Conservation (phyloP, 2,888 invertebrate species). For the Ditylenchus weischeri region DNA sequence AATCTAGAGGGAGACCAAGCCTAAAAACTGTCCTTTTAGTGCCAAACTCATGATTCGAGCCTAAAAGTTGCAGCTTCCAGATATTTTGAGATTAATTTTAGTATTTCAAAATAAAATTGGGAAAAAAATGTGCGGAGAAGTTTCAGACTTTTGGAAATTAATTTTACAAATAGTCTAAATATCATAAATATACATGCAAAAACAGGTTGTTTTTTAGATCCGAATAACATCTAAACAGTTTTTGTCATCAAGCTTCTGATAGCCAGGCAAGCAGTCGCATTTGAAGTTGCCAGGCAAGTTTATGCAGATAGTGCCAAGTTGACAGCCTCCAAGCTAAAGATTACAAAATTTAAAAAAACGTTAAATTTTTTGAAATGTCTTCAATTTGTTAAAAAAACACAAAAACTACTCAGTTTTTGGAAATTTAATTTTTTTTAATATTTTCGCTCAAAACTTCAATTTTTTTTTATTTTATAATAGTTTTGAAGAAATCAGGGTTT, state of each 20-base stretch:
- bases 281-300: conserved; percentile 55
- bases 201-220: conserved; percentile 20
- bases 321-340: conserved; percentile 53
- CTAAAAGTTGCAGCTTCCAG: no score
- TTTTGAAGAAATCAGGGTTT: no score
- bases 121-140: background rate
- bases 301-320: conserved; percentile 46
- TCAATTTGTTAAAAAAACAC: no score
- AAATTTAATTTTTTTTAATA: no score
- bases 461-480: no score
- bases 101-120: background rate
- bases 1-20: no score
- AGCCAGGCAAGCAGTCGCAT: conserved; percentile 57
- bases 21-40: no score
- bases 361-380: background rate
- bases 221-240: conserved; percentile 51
- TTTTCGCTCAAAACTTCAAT: no score
- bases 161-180: conserved; percentile 7
- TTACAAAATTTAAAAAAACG: background rate
- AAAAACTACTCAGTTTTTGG: no score
- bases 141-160: conserved; percentile 2
- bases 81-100: no score
- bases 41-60: no score
- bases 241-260: conserved; percentile 44
- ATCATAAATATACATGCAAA: background rate